Percentiles rank a stretch among this genome's conserved stretches.
Conservation (phyloP, 64 coral and sea anemone genomes). For the Platygyra sinensis region DNA sequence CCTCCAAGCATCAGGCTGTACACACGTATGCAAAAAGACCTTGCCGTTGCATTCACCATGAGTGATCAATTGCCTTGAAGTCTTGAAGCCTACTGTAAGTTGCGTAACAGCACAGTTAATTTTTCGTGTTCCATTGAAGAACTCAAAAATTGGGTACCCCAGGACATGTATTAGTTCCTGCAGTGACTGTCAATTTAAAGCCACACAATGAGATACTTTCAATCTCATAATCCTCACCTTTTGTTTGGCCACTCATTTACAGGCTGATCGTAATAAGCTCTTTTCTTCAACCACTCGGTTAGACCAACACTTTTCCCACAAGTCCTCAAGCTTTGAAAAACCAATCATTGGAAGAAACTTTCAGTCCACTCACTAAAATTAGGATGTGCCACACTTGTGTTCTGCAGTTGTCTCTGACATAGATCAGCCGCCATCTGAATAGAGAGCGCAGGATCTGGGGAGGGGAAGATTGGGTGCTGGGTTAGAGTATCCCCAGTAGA, state of each 20-base stretch:
- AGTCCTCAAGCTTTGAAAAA: conserved; percentile 44
- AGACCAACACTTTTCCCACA: conserved; percentile 15
- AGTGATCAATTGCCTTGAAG: too few relatives aligned
- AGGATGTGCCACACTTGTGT: conserved; percentile 75
- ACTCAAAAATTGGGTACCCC: too few relatives aligned
- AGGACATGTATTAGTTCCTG: too few relatives aligned
- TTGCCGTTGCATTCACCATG: too few relatives aligned
- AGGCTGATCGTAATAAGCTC: conserved; percentile 31
- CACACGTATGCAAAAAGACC: too few relatives aligned
- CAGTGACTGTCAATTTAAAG: too few relatives aligned
- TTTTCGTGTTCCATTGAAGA: too few relatives aligned
- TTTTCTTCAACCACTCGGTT: not conserved
- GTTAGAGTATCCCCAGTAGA: conserved; percentile 5
- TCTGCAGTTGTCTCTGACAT: conserved; percentile 37
- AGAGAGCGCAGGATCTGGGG: too few relatives aligned
- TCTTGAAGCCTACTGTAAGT: too few relatives aligned
- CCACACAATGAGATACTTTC: too few relatives aligned
- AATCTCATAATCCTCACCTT: conserved; percentile 28
- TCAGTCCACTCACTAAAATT: conserved; percentile 54
- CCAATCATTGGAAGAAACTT: not conserved
- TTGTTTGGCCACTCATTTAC: conserved; percentile 62
- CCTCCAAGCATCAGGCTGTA: too few relatives aligned
- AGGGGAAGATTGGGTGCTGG: conserved; percentile 31
- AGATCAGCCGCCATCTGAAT: conserved; percentile 20
- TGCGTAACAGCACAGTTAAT: too few relatives aligned